Conservation (phyloP, 2,888 invertebrate genomes). For the Drosophila tripunctata region DNA sequence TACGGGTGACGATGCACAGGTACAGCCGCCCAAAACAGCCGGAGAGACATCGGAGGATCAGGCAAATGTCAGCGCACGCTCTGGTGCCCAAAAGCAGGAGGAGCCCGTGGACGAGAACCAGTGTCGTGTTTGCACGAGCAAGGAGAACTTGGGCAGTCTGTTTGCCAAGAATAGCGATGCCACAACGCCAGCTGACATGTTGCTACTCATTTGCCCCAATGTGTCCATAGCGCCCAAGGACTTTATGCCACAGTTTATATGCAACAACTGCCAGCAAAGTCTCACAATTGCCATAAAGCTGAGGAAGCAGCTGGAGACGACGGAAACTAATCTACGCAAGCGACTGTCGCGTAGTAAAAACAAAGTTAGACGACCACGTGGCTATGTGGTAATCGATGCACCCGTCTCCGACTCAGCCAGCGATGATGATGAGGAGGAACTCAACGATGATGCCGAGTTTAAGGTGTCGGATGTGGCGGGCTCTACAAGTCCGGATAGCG, state of each 20-base stretch:
- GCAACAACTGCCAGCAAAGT: constrained; percentile 82
- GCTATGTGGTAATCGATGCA: constrained; percentile 83
- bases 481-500: constrained; percentile 76
- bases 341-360: constrained; percentile 83
- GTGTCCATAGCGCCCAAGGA: constrained; percentile 83
- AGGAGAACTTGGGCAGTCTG: constrained; percentile 78
- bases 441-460: constrained; percentile 82
- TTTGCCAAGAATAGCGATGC: constrained; percentile 76
- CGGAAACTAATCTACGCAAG: constrained; percentile 83
- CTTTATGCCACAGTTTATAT: constrained; percentile 84
- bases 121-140: constrained; percentile 82
- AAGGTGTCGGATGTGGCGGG: constrained; percentile 82
- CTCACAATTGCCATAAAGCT: constrained; percentile 83
- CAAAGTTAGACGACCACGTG: constrained; percentile 81
- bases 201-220: constrained; percentile 83
- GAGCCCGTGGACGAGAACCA: constrained; percentile 80
- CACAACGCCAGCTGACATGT: constrained; percentile 82
- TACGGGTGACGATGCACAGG: constrained; percentile 61
- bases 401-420: constrained; percentile 80
- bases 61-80: constrained; percentile 35
- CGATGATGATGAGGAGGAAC: constrained; percentile 78
- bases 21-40: not conserved
- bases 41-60: constrained; percentile 31
- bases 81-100: constrained; percentile 50
- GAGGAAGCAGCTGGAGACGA: constrained; percentile 82